Conservation (phyloP, 92 coral and sea anemone species). For the Diadumene lineata region DNA sequence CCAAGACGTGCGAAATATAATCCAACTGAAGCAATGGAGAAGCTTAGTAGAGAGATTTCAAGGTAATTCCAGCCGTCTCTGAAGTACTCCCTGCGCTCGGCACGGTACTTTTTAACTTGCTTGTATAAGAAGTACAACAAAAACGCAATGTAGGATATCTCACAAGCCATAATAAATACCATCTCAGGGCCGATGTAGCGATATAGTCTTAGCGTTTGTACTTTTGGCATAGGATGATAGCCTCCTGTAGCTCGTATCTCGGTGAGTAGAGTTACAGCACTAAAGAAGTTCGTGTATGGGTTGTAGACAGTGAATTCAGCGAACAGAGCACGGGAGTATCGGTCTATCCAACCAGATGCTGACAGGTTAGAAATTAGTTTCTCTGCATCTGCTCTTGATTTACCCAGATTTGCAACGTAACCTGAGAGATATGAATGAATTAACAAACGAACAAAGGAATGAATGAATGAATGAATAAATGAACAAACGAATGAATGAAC, state of each 20-base stretch:
- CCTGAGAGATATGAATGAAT: conserved; percentile 42
- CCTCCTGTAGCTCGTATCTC: conserved; percentile 83
- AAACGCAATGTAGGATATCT: conserved; percentile 68
- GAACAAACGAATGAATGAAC: neutral
- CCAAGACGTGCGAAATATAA: conserved; percentile 60
- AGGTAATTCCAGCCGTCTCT: conserved; percentile 82
- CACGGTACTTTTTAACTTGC: conserved; percentile 76
- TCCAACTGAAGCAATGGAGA: conserved; percentile 64
- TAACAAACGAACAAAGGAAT: too few relatives aligned
- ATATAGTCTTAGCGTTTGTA: conserved; percentile 73
- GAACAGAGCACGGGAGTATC: conserved; percentile 76
- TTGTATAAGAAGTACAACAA: conserved; percentile 72
- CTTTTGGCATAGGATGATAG: conserved; percentile 61
- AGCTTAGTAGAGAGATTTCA: conserved; percentile 75
- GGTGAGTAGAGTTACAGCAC: conserved; percentile 67
- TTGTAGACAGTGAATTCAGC: conserved; percentile 85
- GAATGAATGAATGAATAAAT: too few relatives aligned
- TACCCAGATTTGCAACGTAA: conserved; percentile 79
- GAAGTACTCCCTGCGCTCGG: conserved; percentile 62
- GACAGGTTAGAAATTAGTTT: conserved; percentile 24
- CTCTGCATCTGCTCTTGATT: conserved; percentile 37
- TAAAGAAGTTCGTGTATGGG: conserved; percentile 79
- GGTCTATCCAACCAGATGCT: conserved; percentile 66
- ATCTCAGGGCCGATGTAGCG: conserved; percentile 90
- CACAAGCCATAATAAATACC: conserved; percentile 90